Evolutionary conservation across 2,888 invertebrate species (phyloP).

Genomic region (Conus canariensis): DNA sequence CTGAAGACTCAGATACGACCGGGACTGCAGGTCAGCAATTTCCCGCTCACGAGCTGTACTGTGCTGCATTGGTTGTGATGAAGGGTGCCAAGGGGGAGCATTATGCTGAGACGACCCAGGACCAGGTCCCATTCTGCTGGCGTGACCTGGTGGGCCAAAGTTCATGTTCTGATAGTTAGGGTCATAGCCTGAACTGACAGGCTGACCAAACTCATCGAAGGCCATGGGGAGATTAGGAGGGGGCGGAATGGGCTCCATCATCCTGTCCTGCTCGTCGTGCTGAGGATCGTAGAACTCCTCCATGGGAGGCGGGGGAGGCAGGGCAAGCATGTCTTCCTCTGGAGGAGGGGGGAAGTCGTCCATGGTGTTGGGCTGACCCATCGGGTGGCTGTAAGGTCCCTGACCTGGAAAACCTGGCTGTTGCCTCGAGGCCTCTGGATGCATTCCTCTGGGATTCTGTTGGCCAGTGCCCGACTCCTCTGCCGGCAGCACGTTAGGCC

Average conservation of each 20-base stretch:
- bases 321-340: conserved; percentile 72
- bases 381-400: conserved; percentile 74
- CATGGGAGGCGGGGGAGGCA: conserved; percentile 80
- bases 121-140: not conserved
- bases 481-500: conserved; percentile 53
- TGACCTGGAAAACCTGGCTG: conserved; percentile 63
- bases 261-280: conserved; percentile 74
- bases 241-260: conserved; percentile 50
- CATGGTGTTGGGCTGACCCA: conserved; percentile 53
- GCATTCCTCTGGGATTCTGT: not conserved
- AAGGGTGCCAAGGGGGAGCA: conserved; percentile 30
- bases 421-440: not conserved
- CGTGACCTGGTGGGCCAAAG: conserved; percentile 27
- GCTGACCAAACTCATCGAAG: conserved; percentile 24
- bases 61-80: conserved; percentile 79
- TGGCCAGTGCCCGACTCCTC: not conserved
- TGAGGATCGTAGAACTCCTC: conserved; percentile 82
- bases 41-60: conserved; percentile 92
- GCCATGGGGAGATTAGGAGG: conserved; percentile 21
- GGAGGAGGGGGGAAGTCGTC: conserved; percentile 78
- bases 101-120: conserved; percentile 77
- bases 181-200: not conserved
- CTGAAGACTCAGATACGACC: conserved; percentile 54
- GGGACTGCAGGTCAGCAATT: conserved; percentile 86
- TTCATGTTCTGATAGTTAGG: conserved; percentile 59